Conservation (phyloP, 2,888 invertebrate genomes). For the Gymnocheta viridis region DNA sequence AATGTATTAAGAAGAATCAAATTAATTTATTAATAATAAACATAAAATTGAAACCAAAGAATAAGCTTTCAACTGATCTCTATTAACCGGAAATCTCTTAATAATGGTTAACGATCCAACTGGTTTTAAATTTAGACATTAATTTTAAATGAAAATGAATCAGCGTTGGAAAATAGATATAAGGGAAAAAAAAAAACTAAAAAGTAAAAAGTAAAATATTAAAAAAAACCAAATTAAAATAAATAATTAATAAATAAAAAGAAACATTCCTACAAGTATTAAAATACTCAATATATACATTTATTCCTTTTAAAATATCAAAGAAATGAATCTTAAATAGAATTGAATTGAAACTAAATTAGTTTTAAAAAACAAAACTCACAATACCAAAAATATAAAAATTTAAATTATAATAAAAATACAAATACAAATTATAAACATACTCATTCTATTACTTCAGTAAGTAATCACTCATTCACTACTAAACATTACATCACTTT, state of each 20-base stretch:
- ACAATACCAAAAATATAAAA: constrained; percentile 22
- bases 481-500: constrained; percentile 1
- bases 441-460: constrained; percentile 15
- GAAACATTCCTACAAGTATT: constrained; percentile 55
- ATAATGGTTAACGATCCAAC: constrained; percentile 16
- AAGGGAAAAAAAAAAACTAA: neutral
- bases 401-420: neutral
- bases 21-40: neutral
- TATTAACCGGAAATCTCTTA: constrained; percentile 41
- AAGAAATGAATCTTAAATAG: constrained; percentile 11
- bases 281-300: constrained; percentile 56
- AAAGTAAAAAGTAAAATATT: neutral
- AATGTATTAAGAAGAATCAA: neutral
- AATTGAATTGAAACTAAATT: constrained; percentile 19
- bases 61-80: constrained; percentile 68
- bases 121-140: constrained; percentile 27
- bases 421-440: constrained; percentile 1
- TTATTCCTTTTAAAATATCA: constrained; percentile 52
- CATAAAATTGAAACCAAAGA: constrained; percentile 48
- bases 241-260: too few relatives aligned
- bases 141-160: constrained; percentile 22
- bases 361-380: neutral
- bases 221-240: constrained; percentile 32
- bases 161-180: neutral
- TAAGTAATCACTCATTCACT: constrained; percentile 8